Evolutionary conservation across 2,113 vertebrate species (phyloP), one percentile per base, ranked within the genome.

Genomic region (Cyphomyrus discorhynchus): DNA sequence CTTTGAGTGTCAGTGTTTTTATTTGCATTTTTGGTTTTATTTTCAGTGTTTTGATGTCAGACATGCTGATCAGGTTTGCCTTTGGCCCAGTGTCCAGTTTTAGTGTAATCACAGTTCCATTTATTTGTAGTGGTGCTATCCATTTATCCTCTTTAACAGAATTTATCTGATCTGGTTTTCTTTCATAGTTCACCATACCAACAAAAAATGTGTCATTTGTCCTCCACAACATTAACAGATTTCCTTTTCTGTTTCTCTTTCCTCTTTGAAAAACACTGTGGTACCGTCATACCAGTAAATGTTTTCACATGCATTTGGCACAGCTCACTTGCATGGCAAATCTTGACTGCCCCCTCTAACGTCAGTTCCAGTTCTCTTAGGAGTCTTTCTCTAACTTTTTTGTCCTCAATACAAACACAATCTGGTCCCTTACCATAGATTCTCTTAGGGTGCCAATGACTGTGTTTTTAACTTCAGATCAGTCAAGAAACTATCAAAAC

Each of bases 51-150:
- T 39, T 58, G 50, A 85, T 85, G 50, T 85, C 80, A 47, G 80
- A 31, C 42, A 45, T 86, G 53, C 80, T 86, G 15, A 89, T 62
- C 3, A 87, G 46, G 56, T 77, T 90, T 50, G 89, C 89, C 35
- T 70, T 86, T 21, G 82, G 83, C 31, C 89, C 83, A 74, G 84
- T 87, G 27, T 90, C 84, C 24, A 87, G 17, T 39, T 50, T 90
- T 15, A 90, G 62, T n/a, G 31, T 35, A 15, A 74, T 58, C 21
- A 90, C 9, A 88, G 24, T 27, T 10, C 87, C 87, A 74, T 88
- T 47, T 24, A 88, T 70, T 35, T 80, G 10, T 11, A 80, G 74
- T 35, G 74, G 11, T 42, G 31, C 35, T 42, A 80, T 52, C 50
- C 88, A 87, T 13, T 89, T 50, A 52, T 52, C 19, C n/a, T 82